These are phyloP conservation scores for Cervus canadensis DNA, from an alignment of 2,113 vertebrate genomes.

Conservation along the genomic window DNA sequence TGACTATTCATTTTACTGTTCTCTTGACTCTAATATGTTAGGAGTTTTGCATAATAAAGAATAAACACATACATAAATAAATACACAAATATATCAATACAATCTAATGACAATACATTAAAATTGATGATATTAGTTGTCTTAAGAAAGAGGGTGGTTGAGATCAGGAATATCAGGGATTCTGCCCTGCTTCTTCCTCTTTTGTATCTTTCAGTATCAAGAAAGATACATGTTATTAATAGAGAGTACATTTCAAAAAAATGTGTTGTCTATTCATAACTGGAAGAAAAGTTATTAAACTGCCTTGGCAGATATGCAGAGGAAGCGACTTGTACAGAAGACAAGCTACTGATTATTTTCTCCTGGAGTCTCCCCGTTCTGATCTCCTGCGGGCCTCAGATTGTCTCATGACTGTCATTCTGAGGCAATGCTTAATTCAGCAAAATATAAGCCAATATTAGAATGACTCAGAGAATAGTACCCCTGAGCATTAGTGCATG, in stretches of 20 bases:
- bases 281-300: not conserved
- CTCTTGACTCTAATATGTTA: not conserved
- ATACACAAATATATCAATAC: not conserved
- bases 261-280: not conserved
- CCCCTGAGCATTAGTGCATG: not conserved
- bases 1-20: not conserved
- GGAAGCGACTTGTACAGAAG: not conserved
- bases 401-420: not conserved
- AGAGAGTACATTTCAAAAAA: not conserved
- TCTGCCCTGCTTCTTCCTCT: not conserved
- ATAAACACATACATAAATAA: not conserved
- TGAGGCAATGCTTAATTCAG: constrained; percentile 47
- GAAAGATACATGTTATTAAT: not conserved
- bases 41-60: not conserved
- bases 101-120: not conserved
- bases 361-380: not conserved
- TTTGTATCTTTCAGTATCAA: not conserved
- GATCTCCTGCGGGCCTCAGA: not conserved
- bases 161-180: not conserved
- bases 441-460: not conserved
- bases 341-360: not conserved
- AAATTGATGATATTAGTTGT: not conserved
- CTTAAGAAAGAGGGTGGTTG: not conserved
- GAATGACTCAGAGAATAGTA: constrained; percentile 39
- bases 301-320: not conserved